Evolutionary conservation across 1,140 invertebrate genomes (phyloP).

Genomic region (Formica exsecta): DNA sequence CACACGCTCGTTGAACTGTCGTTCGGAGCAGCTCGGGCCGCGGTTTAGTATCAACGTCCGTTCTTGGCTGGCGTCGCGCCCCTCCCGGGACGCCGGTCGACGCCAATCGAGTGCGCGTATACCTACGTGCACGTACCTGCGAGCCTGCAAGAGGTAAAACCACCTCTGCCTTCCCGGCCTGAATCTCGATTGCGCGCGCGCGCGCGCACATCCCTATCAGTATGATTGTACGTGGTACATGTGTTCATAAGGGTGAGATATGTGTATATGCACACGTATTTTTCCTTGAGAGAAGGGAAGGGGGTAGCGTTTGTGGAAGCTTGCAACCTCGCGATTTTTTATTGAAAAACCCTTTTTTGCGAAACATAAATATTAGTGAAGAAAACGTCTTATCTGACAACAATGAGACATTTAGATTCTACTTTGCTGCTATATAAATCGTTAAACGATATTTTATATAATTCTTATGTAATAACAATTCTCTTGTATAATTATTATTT

Average conservation of each 20-base stretch:
- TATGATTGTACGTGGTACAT: not conserved
- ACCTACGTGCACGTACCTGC: conserved; percentile 73
- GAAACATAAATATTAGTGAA: not conserved
- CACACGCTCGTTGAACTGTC: conserved; percentile 82
- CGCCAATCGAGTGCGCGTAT: conserved; percentile 83
- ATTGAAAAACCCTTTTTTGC: not conserved
- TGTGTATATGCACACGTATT: not conserved
- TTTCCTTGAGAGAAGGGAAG: too few relatives aligned
- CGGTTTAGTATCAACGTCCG: conserved; percentile 82
- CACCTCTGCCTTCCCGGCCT: conserved; percentile 67
- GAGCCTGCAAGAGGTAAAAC: conserved; percentile 65
- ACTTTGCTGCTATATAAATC: not conserved
- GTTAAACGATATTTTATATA: not conserved
- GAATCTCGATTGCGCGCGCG: conserved; percentile 64
- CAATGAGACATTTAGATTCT: not conserved
- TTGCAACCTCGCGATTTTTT: conserved; percentile 10
- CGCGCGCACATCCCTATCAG: not conserved
- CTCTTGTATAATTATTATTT: not conserved
- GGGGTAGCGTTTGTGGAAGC: not conserved
- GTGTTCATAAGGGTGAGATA: not conserved
- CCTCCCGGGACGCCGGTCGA: conserved; percentile 80
- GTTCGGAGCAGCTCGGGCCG: conserved; percentile 79
- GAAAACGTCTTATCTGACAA: not conserved
- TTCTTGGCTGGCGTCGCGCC: conserved; percentile 81
- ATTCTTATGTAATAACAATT: not conserved